Base-by-base conservation (phyloP, 1,140 invertebrate species). In the Amyelois transitella region DNA sequence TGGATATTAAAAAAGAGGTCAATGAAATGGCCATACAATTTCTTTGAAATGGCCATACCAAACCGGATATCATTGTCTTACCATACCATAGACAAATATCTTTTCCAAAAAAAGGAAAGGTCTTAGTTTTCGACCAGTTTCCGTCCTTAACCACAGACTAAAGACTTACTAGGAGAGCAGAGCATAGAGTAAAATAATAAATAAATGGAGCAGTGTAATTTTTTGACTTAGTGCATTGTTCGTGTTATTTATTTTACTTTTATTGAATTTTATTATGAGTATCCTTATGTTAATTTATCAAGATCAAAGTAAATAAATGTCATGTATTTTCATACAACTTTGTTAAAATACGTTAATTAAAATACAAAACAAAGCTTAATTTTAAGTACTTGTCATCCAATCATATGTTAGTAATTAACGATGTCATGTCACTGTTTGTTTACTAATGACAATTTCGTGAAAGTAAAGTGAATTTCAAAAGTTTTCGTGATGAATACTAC, bases 351-450 rank as follows among this genome's bases (percentile, higher is more conserved):
- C 20, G 19, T 6, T 48, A 48, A 21, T 21, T 48, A 8, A 21
- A 10, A 48, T 19, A 56, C 50, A 65, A 64, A 63, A 56, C 59
- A 45, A n/a, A n/a, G n/a, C 53, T 68, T 82, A 84, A 83, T 81
- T n/a, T n/a, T 83, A 80, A 66, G 65, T 66, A 81, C 69, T 82
- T 87, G 81, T 82, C 80, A 81, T 62, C 76, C 81, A 85, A 82
- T 85, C 81, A 85, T 85, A 85, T 85, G 84, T 74, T 84, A 65
- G 66, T 82, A 84, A 85, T 86, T 87, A 87, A 72, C 69, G 71
- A 75, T 84, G 81, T 81, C 81, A 75, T 84, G 81, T 81, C 81
- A 84, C 62, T 80, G 80, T 87, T 87, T 87, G 84, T 86, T 79
- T 87, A 87, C 75, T 83, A 85, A 81, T 79, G 68, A 75, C 71